Percentiles rank a stretch among this genome's conserved stretches.
Evolutionary conservation across 2,113 vertebrate species (phyloP).

Genomic region (Platichthys flesus): DNA sequence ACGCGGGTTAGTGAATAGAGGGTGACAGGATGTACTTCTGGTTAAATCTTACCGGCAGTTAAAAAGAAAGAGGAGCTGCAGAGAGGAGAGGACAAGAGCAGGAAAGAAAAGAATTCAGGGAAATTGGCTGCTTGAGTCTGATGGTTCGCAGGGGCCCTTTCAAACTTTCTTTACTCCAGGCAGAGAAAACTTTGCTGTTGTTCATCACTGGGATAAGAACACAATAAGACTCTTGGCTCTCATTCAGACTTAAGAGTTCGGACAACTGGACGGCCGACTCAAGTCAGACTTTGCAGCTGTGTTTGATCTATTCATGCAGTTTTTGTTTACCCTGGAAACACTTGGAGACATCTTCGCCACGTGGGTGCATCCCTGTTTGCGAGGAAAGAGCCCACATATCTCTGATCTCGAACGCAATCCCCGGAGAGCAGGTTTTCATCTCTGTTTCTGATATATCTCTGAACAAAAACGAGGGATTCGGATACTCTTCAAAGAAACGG

Average conservation of each 20-base stretch:
- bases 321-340: constrained; percentile 53
- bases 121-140: background rate
- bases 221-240: constrained; percentile 24
- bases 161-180: constrained; percentile 2
- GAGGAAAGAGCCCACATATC: constrained; percentile 46
- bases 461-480: constrained; percentile 71
- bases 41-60: constrained; percentile 1
- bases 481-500: constrained; percentile 76
- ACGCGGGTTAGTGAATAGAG: constrained; percentile 3
- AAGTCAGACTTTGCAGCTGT: constrained; percentile 45
- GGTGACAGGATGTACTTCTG: constrained; percentile 23
- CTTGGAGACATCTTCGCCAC: constrained; percentile 36
- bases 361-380: constrained; percentile 52
- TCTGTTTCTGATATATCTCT: constrained; percentile 68
- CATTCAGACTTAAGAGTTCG: constrained; percentile 40
- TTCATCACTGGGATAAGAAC: constrained; percentile 15
- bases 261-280: constrained; percentile 51
- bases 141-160: constrained; percentile 1
- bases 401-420: constrained; percentile 72
- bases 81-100: background rate
- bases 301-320: constrained; percentile 66
- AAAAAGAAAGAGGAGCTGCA: background rate
- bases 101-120: background rate
- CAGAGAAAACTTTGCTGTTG: constrained; percentile 33
- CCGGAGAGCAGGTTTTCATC: constrained; percentile 69